Base-by-base conservation (phyloP, 2,113 vertebrate genomes). In the Sterrhoptilus dennistouni region DNA sequence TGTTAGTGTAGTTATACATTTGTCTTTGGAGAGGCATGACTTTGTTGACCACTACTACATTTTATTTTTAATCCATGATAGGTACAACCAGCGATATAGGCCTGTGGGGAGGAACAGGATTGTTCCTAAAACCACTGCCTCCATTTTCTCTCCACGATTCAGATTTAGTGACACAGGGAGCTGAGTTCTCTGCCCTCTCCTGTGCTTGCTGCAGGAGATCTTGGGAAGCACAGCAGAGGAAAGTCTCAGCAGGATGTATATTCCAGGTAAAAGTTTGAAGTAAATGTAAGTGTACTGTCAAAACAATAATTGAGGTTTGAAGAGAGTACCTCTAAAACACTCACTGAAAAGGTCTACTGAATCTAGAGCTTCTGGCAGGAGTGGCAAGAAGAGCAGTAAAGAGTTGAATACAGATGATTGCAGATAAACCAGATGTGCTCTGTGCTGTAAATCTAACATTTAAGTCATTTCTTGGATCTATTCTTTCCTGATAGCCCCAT, bases 251-350 rank as follows among this genome's bases (percentile, higher is more conserved):
- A 87, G 14, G 57, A 49, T 12, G 8, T 7, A 8, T 23, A 70
- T 47, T 44, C 66, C 52, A 91, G 71, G 22, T 60, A 74, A 60
- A 88, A 90, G 42, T 77, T 59, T 25, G 42, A 93, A 90, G 54
- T 38, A 83, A 88, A 28, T 8, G 0, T 50, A 90, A 60, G 33
- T 9, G 24, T 28, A 56, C 76, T 56, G 28, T 75, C 52, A 78
- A 78, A 93, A 90, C 22, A 75, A 18, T 44, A 63, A 87, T 1
- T 63, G 71, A 72, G 8, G 42, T 87, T 92, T 95, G 54, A 92
- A 74, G 38, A 72, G 33, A 35, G 14, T 28, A 70, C 11, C 35
- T 65, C 60, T 83, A 20, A 85, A 90, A 69, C 8, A 35, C 11
- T 12, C 35, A 59, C 53, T 35, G 19, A 78, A 88, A 83, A 87